Evolutionary conservation across 2,888 invertebrate species (phyloP), one percentile per base, ranked within the genome.

Genomic region (Chymomyza caudatula): DNA sequence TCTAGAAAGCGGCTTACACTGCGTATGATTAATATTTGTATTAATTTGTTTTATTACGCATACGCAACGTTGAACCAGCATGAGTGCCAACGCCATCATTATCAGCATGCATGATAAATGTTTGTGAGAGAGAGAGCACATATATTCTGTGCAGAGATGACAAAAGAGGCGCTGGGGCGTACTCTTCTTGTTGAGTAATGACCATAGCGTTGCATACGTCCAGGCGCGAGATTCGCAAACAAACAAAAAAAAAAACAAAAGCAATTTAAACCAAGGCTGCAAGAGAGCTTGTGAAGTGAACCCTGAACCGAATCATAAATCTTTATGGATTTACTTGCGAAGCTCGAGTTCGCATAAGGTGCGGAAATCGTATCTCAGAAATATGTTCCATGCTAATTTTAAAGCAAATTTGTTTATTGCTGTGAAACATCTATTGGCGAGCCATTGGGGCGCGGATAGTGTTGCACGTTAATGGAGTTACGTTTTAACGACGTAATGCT

Each of bases 1-100:
- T 47, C 47, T 59, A 61, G 56, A 11, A 54, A 29, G 37, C 44
- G 63, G 52, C 60, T 65, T 57, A 72, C 60, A 54, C 63, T 20
- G 67, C 72, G 80, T 77, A 74, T 79, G 68, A 77, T 77, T 77
- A 79, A 77, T 79, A 72, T 67, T 51, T 60, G 65, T 66, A 67
- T 63, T 67, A 72, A 79, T 80, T 79, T 66, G 69, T 60, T 72
- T 70, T 74, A 74, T 77, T 74, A 63, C 66, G 60, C 62, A 77
- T 74, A 77, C 72, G 69, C 66, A 52, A 37, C 54, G 55, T 63
- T 6, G 13, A 53, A 53, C 53, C 53, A 53, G 53, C 53, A 53
- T 60, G 62, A n/a, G 55, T 22, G 25, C 43, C 51, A 51, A 53
- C 29, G 29, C 29, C 29, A 37, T 37, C 29, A 37, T 37, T 37